phyloP scores from a whole-genome alignment of 2,888 invertebrate genomes.

The Metallyticus violacea region DNA sequence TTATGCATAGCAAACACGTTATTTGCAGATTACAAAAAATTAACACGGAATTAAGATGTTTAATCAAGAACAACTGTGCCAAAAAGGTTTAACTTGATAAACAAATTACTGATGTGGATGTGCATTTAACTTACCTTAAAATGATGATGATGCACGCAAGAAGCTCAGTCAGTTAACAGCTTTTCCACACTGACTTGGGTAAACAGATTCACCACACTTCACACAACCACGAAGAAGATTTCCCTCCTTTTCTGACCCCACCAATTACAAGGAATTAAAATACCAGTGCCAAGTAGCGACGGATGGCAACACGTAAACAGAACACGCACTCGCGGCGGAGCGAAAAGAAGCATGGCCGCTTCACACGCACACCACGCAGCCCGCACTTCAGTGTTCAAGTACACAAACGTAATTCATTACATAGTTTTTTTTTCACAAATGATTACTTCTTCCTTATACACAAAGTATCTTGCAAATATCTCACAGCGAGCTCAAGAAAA shows the following conservation, averaged over 20 bases:
- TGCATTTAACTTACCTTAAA: background rate
- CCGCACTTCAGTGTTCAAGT: background rate
- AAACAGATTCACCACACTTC: background rate
- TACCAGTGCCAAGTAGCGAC: background rate
- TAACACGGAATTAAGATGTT: too few species aligned
- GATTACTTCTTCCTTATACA: background rate
- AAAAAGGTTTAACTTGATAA: too few species aligned
- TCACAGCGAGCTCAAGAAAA: too few species aligned
- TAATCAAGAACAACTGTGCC: too few species aligned
- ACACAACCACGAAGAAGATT: background rate
- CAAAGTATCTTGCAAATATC: background rate
- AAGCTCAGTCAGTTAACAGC: background rate
- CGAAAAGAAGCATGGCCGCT: constrained; percentile 1
- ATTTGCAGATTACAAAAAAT: too few species aligned
- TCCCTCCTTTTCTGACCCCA: background rate
- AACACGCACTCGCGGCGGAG: constrained; percentile 8
- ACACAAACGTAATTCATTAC: background rate
- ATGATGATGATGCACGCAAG: background rate
- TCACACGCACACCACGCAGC: background rate
- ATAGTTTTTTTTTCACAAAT: background rate
- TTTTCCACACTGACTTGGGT: background rate
- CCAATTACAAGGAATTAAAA: background rate
- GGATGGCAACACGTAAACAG: background rate
- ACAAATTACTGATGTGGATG: too few species aligned
- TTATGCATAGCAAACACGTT: too few species aligned